Evolutionary conservation across 1,140 invertebrate genomes (phyloP).

Genomic region (Diachasma alloeum): DNA sequence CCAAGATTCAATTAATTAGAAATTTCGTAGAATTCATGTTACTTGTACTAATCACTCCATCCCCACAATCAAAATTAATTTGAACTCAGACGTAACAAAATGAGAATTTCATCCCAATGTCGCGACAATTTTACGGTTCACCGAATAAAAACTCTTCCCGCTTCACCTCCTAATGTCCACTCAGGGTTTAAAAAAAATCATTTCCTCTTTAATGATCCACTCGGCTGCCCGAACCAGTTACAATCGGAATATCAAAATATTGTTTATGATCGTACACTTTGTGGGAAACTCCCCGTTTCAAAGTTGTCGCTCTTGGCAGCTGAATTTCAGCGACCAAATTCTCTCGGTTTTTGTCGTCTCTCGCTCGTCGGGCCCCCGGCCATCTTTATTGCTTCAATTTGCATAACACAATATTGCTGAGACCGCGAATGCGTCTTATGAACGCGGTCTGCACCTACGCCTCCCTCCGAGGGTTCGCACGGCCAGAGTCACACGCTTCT

Average conservation of each 20-base stretch:
- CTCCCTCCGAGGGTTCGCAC: not conserved
- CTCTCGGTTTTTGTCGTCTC: not conserved
- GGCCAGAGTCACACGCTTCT: not conserved
- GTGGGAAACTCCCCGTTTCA: not conserved
- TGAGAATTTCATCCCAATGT: not conserved
- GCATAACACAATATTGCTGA: conserved; percentile 34
- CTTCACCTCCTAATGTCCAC: no score
- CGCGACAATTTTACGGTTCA: not conserved
- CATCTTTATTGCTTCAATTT: conserved; percentile 33
- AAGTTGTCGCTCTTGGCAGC: not conserved
- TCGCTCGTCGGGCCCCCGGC: not conserved
- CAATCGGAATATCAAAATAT: not conserved
- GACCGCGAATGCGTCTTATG: conserved; percentile 9
- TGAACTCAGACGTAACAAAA: not conserved
- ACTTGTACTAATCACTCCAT: no score
- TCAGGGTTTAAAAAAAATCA: no score
- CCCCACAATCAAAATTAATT: not conserved
- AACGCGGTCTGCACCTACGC: conserved; percentile 21
- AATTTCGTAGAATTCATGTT: no score
- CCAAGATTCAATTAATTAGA: no score
- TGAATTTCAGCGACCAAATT: not conserved
- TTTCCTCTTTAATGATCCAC: not conserved
- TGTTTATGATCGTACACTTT: not conserved
- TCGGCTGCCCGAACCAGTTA: not conserved
- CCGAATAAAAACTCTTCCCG: not conserved